A percentile compares a stretch with the other conserved stretches of the same genome.
phyloP scores from a whole-genome alignment of 2,797 vertebrate species.

The Chloroceryle amazona region DNA sequence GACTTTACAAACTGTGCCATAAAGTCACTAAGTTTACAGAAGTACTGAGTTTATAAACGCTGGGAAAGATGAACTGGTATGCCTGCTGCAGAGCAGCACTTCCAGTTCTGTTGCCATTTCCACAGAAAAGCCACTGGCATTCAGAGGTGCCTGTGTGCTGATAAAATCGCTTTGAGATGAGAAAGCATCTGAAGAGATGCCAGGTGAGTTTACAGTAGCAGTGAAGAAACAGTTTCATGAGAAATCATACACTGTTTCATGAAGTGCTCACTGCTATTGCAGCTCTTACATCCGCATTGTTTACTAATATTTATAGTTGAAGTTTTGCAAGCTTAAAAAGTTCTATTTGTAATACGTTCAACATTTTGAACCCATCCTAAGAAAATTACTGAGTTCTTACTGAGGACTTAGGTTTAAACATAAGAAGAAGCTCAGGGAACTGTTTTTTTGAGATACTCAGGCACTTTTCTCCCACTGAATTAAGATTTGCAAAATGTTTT shows the following conservation, averaged over 20 bases:
- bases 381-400: neutral
- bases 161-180: neutral
- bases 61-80: neutral
- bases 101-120: neutral
- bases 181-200: neutral
- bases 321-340: conserved; percentile 18
- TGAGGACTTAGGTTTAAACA: neutral
- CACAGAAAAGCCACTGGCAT: neutral
- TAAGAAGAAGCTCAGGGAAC: neutral
- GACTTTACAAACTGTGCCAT: neutral
- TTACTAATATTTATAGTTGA: conserved; percentile 51
- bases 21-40: neutral
- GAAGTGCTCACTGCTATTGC: neutral
- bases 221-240: neutral
- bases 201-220: conserved; percentile 22
- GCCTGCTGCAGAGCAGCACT: neutral
- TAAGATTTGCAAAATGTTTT: neutral
- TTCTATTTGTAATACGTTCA: conserved; percentile 36
- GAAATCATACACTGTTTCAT: neutral
- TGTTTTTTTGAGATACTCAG: neutral
- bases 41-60: neutral
- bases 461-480: neutral
- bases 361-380: neutral
- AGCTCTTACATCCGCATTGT: neutral
- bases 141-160: neutral